Percentiles rank a stretch among this genome's conserved stretches.
phyloP scores from a whole-genome alignment of 2,797 vertebrate genomes.

The Oophaga sylvatica region DNA sequence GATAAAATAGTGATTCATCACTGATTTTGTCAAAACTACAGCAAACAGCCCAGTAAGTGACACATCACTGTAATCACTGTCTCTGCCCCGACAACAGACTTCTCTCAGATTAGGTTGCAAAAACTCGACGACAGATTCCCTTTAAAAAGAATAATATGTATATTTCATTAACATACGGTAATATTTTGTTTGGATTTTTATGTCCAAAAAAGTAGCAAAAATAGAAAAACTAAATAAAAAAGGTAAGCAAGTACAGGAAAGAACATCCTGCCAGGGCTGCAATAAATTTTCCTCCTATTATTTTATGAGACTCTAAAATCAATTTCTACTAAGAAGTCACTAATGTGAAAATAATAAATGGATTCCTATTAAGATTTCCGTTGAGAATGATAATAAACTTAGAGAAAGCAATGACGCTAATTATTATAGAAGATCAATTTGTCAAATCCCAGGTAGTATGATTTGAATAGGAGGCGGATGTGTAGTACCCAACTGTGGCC shows the following conservation, averaged over 20 bases:
- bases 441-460: not conserved
- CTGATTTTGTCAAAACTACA: too few relatives aligned
- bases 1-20: too few relatives aligned
- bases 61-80: too few relatives aligned
- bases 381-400: constrained; percentile 31
- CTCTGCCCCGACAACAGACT: too few relatives aligned
- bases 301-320: constrained; percentile 46
- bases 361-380: constrained; percentile 28
- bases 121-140: too few relatives aligned
- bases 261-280: not conserved
- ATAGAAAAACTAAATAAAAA: not conserved
- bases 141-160: too few relatives aligned
- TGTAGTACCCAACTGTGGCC: too few relatives aligned
- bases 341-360: constrained; percentile 37
- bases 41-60: too few relatives aligned
- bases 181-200: not conserved
- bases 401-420: constrained; percentile 29
- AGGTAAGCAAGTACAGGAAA: not conserved
- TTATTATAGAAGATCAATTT: constrained; percentile 42
- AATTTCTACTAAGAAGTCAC: constrained; percentile 34
- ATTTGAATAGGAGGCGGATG: too few relatives aligned
- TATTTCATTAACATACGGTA: not conserved
- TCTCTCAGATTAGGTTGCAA: too few relatives aligned
- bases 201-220: not conserved
- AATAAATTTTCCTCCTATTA: constrained; percentile 39